Evolutionary conservation across 1,140 invertebrate genomes (phyloP).

Genomic region (Brachionus paranguensis): DNA sequence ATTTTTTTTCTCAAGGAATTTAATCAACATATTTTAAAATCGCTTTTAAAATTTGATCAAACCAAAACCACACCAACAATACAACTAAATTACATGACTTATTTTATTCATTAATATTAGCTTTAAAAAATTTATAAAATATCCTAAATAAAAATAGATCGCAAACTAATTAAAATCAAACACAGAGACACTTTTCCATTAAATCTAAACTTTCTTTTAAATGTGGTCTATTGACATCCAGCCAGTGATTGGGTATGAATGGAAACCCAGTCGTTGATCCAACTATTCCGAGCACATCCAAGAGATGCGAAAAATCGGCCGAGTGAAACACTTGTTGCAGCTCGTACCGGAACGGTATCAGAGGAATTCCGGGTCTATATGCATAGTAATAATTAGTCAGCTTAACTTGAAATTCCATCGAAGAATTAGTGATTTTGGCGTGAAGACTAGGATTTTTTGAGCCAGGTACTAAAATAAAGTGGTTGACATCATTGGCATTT

Average conservation of each 20-base stretch:
- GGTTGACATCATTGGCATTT: conserved; percentile 1
- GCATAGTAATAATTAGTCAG: background rate
- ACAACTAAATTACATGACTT: background rate
- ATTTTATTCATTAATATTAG: background rate
- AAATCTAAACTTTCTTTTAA: background rate
- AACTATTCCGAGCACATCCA: background rate
- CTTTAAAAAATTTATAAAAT: background rate
- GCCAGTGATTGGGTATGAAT: conserved; percentile 8
- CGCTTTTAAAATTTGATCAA: background rate
- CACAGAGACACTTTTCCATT: conserved; percentile 26
- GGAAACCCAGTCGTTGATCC: background rate
- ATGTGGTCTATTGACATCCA: background rate
- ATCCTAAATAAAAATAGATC: background rate
- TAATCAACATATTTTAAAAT: no score
- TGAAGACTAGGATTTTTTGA: background rate
- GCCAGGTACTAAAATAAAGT: background rate
- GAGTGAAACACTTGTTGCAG: conserved; percentile 34
- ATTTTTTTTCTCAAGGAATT: background rate
- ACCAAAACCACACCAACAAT: background rate
- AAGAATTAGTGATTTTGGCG: background rate
- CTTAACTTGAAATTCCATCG: conserved; percentile 5
- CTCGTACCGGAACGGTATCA: conserved; percentile 7
- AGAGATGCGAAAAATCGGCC: conserved; percentile 27
- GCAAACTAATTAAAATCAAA: background rate
- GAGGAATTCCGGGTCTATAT: background rate